These are phyloP conservation scores for Cacoxenus indagator DNA, from an alignment of 2,888 invertebrate genomes.

Conservation along the genomic window DNA sequence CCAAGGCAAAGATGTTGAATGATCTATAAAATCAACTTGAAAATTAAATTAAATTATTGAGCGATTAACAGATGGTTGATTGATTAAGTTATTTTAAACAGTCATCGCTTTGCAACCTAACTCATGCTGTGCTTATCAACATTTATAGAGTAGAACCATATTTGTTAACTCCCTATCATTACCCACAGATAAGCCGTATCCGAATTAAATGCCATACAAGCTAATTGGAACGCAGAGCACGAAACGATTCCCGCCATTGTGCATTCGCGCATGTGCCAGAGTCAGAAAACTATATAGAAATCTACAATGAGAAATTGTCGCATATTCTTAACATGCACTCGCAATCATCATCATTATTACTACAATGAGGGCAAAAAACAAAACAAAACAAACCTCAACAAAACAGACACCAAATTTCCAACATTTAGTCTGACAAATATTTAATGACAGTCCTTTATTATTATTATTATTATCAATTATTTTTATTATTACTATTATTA, in stretches of 20 bases:
- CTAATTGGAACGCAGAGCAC: background rate
- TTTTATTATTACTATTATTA: background rate
- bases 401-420: conserved; percentile 2
- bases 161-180: too few relatives aligned
- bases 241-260: background rate
- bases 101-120: too few relatives aligned
- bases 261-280: background rate
- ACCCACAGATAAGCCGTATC: background rate
- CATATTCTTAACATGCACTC: background rate
- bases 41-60: too few relatives aligned
- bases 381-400: background rate
- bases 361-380: background rate
- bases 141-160: too few relatives aligned
- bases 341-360: background rate
- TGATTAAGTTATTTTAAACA: too few relatives aligned
- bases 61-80: too few relatives aligned
- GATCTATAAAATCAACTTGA: too few relatives aligned
- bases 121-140: too few relatives aligned
- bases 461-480: background rate
- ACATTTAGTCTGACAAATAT: background rate
- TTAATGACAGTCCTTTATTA: too few relatives aligned
- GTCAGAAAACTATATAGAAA: conserved; percentile 11
- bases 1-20: too few relatives aligned
- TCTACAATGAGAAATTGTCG: conserved; percentile 13
- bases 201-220: background rate